These are phyloP conservation scores for Cryptoprocta ferox DNA, from an alignment of 2,797 vertebrate species.

Conservation along the genomic window DNA sequence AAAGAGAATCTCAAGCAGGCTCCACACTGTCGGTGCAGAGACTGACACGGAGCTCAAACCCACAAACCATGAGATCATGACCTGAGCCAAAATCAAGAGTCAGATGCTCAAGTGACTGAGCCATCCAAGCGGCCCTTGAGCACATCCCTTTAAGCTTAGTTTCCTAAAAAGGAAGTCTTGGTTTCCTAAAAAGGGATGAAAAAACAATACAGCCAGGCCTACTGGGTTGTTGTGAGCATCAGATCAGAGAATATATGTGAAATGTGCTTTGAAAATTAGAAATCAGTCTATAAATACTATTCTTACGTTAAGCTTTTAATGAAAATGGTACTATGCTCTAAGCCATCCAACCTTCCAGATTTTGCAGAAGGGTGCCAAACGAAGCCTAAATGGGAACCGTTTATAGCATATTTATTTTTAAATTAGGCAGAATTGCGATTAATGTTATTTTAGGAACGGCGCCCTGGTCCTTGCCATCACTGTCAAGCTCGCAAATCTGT, in stretches of 20 bases:
- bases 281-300: background rate
- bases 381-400: background rate
- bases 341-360: background rate
- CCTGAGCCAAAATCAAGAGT: no score
- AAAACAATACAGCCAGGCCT: background rate
- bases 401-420: background rate
- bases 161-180: slow-evolving; percentile 1
- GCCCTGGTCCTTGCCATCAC: background rate
- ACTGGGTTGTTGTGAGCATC: background rate
- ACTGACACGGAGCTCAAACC: no score
- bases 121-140: background rate
- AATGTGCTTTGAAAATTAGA: slow-evolving; percentile 19
- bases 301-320: background rate
- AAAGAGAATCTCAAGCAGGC: no score
- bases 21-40: no score
- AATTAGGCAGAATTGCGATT: background rate
- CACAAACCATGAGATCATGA: no score
- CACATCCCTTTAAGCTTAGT: background rate
- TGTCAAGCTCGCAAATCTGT: background rate
- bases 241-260: background rate
- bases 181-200: slow-evolving; percentile 30
- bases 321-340: background rate
- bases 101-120: no score
- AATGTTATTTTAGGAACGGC: slow-evolving; percentile 26
- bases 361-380: background rate